These are phyloP conservation scores for Corythornis madagascariensis DNA, from an alignment of 2,113 vertebrate genomes.

Conservation along the genomic window DNA sequence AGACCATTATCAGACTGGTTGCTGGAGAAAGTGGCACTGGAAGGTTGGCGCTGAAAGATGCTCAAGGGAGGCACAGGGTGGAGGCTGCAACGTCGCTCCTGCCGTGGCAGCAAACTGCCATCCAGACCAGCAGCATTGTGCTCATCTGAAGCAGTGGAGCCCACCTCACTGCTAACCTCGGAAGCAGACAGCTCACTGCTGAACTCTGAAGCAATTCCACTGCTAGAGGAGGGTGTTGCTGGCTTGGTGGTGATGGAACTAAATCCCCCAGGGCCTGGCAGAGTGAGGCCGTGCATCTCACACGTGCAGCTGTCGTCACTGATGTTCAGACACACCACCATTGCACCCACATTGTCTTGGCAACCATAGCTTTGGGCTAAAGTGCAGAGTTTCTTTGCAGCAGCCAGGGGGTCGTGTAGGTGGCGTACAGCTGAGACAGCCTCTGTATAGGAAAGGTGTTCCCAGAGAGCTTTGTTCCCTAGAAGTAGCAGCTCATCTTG, in stretches of 20 bases:
- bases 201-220: slow-evolving; percentile 90
- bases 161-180: slow-evolving; percentile 95
- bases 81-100: slow-evolving; percentile 90
- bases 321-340: slow-evolving; percentile 88
- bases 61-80: slow-evolving; percentile 82
- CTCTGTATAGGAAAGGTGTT: slow-evolving; percentile 87
- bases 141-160: slow-evolving; percentile 94
- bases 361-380: slow-evolving; percentile 96
- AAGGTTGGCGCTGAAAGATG: slow-evolving; percentile 91
- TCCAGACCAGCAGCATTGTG: slow-evolving; percentile 79
- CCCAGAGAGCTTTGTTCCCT: slow-evolving; percentile 92
- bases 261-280: slow-evolving; percentile 75
- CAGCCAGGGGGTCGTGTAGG: slow-evolving; percentile 84
- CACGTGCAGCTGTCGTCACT: slow-evolving; percentile 91
- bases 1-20: slow-evolving; percentile 96
- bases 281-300: slow-evolving; percentile 76
- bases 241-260: slow-evolving; percentile 69
- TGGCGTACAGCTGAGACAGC: slow-evolving; percentile 86
- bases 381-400: slow-evolving; percentile 93
- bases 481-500: slow-evolving; percentile 93
- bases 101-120: slow-evolving; percentile 70
- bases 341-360: slow-evolving; percentile 90
- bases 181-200: slow-evolving; percentile 93
- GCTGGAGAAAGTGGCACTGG: slow-evolving; percentile 90
- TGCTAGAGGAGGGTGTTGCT: slow-evolving; percentile 86